Evolutionary conservation across 2,797 vertebrate genomes (phyloP).

Genomic region (Pelobates cultripes): DNA sequence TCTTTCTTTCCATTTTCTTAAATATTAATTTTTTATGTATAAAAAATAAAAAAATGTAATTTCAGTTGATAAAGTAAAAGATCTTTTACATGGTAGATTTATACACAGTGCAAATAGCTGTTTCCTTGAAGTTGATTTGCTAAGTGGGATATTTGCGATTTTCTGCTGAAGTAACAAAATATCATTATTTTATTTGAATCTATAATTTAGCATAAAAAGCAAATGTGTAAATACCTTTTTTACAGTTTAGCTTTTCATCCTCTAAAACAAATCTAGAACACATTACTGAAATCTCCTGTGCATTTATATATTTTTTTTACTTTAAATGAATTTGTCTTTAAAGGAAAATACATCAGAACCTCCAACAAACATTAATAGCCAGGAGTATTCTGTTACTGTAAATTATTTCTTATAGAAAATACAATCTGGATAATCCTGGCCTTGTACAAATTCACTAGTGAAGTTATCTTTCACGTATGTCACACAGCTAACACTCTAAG

Average conservation of each 20-base stretch:
- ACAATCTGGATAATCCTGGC: too few species aligned
- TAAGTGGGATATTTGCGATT: conserved; percentile 25
- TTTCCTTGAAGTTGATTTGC: conserved; percentile 21
- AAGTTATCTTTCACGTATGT: too few species aligned
- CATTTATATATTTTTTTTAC: neutral
- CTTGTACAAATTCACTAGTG: too few species aligned
- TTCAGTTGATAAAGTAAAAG: conserved; percentile 30
- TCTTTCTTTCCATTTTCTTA: neutral
- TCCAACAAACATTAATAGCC: too few species aligned
- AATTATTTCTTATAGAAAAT: too few species aligned
- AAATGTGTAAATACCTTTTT: neutral
- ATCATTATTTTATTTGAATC: conserved; percentile 18
- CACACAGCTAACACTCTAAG: too few species aligned
- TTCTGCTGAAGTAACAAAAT: conserved; percentile 18
- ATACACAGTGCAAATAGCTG: neutral
- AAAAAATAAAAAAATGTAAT: neutral
- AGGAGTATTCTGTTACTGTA: too few species aligned
- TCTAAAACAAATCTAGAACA: neutral
- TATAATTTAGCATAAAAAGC: conserved; percentile 18
- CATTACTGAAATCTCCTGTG: neutral
- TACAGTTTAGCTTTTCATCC: neutral
- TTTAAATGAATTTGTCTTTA: neutral
- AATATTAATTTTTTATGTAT: neutral
- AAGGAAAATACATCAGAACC: too few species aligned
- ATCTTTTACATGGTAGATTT: conserved; percentile 37